Evolutionary conservation across 2,113 vertebrate species (phyloP), one percentile per base, ranked within the genome.

Genomic region (Spea bombifrons): DNA sequence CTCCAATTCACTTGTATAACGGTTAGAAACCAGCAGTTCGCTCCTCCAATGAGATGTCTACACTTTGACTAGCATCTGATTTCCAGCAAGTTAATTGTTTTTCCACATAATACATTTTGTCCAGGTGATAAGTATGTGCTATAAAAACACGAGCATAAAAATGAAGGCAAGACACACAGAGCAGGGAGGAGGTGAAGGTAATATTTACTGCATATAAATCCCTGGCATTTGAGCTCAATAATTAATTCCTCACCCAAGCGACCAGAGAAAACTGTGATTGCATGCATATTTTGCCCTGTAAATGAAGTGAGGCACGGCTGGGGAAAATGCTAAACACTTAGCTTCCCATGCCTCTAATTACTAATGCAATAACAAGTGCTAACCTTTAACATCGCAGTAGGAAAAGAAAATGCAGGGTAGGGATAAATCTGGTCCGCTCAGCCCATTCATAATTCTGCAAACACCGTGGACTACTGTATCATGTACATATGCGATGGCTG

Each of bases 311-410:
- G 68, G 50, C 59, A 30, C 12, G 8, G 59, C 48, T 55, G 43
- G 50, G 49, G 49, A 17, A 79, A 66, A 79, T 66, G 70, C 69
- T 78, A 71, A 63, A 77, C 55, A 71, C 52, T 78, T 71, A 69
- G 5, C 59, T 46, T 73, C 8, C 5, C 17, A 15, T 15, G 55
- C 7, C 16, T 71, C 8, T 15, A 48, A 79, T 79, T 66, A 55
- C 70, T 17, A 64, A 47, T 5, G 52, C 43, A 52, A 46, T 67
- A 68, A 68, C 7, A 53, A 47, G 65, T 43, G 17, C 55, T 66
- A 67, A 67, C 63, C 65, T 76, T 76, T 59, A 17, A 43, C 8
- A 61, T 44, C n/a, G 17, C 17, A 46, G 9, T 17, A 15, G 4
- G 66, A 12, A 66, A 50, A 75, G 48, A 49, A 75, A 53, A 30